Base-by-base conservation (phyloP, 2,888 invertebrate species). In the Chydorus sphaericus region DNA sequence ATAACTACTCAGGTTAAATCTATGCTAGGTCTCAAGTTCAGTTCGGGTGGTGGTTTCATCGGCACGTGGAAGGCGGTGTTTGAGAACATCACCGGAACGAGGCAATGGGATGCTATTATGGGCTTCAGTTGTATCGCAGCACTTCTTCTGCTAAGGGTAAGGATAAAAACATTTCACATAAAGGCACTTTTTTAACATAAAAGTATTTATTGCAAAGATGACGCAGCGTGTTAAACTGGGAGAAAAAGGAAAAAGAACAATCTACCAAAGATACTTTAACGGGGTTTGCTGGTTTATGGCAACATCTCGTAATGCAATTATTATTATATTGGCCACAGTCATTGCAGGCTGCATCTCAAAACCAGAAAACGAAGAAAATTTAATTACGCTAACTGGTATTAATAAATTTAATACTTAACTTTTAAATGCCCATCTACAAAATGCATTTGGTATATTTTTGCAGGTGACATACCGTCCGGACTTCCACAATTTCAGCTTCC, bases 1-100 rank as follows among this genome's bases (percentile, higher is more conserved):
- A 85, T 80, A 4, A 81, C 83, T 2, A 80, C 86, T 0, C 90
- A 91, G 67, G 70, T 89, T 14, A 85, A 82, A 65, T 75, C 80
- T 1, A 71, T 89, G 4, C 75, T 88, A 58, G 84, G 85, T 39
- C 74, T 84, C 31, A 77, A 74, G 62, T 77, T 77, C 55, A 76
- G 78, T 56, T 81, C 82, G 3, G 81, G 82, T 3, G 77, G 81
- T 62, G 79, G 80, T n/a, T 76, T 83, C 56, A 62, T 77, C 2
- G 80, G 79, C 57, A 81, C 85, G 2, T 67, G 87, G 29, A 73
- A 73, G 58, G 79, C 85, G 69, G 82, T 89, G 1, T 70, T 68
- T 56, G 68, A 72, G 54, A 81, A 89, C 66, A 75, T 89, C 51
- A 74, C 78, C 18, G 72, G 84, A 37, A 80, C 83, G 1, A 78